Evolutionary conservation across 2,113 vertebrate species (phyloP).

Genomic region (Microcebus griseorufus): DNA sequence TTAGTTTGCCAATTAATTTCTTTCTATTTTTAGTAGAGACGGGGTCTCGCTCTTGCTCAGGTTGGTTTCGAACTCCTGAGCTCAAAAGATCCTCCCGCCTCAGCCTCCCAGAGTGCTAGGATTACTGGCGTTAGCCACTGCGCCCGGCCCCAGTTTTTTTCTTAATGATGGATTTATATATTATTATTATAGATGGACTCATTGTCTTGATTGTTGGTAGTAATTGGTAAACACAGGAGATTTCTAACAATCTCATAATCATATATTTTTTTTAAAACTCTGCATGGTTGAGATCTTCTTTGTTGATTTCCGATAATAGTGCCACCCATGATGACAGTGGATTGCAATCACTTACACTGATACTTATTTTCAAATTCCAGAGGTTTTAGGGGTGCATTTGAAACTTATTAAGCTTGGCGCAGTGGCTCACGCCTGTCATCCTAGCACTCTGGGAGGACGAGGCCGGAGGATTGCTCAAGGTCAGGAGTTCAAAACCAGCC

Average conservation of each 20-base stretch:
- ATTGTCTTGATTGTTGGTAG: neutral
- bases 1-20: no score
- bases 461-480: no score
- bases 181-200: neutral
- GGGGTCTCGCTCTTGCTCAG: no score
- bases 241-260: neutral
- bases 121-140: no score
- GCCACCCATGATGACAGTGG: neutral
- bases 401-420: neutral
- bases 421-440: no score
- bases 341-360: neutral
- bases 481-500: no score
- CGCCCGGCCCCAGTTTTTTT: neutral
- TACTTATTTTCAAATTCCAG: neutral
- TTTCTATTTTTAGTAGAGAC: no score
- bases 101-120: no score
- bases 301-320: neutral
- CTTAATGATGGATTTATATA: neutral
- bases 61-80: no score
- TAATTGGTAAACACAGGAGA: neutral
- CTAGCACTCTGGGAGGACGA: no score
- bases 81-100: no score
- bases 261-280: neutral
- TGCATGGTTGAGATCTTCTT: neutral
- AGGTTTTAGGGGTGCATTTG: neutral